Evolutionary conservation across 2,113 vertebrate species (phyloP), one percentile per base, ranked within the genome.

Genomic region (Ondatra zibethicus): DNA sequence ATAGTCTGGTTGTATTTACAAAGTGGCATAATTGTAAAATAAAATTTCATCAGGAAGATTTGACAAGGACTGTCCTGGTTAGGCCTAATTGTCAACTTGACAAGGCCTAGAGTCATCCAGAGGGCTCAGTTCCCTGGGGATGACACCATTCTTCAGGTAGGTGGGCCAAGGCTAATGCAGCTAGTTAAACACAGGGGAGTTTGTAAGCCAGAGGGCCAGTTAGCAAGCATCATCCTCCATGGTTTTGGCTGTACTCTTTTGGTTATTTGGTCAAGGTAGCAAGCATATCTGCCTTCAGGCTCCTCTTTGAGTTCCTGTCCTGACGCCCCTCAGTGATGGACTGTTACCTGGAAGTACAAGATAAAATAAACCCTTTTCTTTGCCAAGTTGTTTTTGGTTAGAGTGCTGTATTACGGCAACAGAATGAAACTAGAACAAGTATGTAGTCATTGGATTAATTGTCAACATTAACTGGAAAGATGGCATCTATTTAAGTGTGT

Each of bases 41-140:
- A 88, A 90, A 96, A 98, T 84, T 68, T 75, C 29, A 82, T 39
- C 77, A 73, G 52, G 65, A 95, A 84, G 76, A 63, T 47, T 80
- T 33, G 50, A 55, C 55, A 58, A 17, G 7, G n/a, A 65, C n/a
- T 75, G 29, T 33, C 39, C 27, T 86, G 39, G 39, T 33, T 66
- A 86, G 63, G 29, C 29, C 29, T 86, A 36, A 66, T 66, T 66
- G 29, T 47, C 63, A 47, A 13, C 42, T 47, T 66, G 84, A 7
- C 84, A 66, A 11, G 19, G 9, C 63, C 4, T 66, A 6, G 39
- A 66, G 61, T 23, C 39, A 47, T 66, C 17, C 31, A 19, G 5
- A 47, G 42, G 8, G 17, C 42, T 45, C 63, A 86, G 39, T 31
- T 16, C 42, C 47, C 63, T 66, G 63, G 23, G 29, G 9, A 10